phyloP scores from a whole-genome alignment of 2,113 vertebrate species.

The Bujurquina vittata region DNA sequence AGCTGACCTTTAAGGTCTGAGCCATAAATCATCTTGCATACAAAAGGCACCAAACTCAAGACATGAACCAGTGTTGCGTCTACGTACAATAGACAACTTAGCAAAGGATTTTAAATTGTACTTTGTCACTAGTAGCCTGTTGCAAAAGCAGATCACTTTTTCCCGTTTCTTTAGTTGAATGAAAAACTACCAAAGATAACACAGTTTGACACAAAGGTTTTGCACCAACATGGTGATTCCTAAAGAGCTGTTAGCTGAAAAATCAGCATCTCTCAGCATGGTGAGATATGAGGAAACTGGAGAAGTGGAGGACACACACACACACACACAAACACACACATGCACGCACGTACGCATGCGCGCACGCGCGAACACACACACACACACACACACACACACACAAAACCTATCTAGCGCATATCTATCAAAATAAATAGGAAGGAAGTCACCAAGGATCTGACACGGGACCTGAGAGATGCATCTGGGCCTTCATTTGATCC shows the following conservation, averaged over 20 bases:
- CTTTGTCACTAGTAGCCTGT: background rate
- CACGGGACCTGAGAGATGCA: background rate
- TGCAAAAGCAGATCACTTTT: background rate
- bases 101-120: background rate
- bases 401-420: background rate
- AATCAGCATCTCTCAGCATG: background rate
- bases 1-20: background rate
- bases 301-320: background rate
- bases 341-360: too few relatives aligned
- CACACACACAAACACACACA: too few relatives aligned
- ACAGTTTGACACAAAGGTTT: background rate
- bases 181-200: background rate
- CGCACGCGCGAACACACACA: too few relatives aligned
- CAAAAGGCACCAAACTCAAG: background rate
- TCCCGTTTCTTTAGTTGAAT: background rate
- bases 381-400: background rate
- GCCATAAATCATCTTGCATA: background rate
- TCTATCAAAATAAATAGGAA: background rate
- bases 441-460: background rate
- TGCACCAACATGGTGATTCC: background rate
- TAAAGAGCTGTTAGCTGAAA: background rate
- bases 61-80: background rate
- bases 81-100: background rate
- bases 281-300: background rate
- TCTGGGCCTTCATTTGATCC: background rate